These are phyloP conservation scores for Caenorhabditis virilis DNA, from an alignment of 2,888 invertebrate species.

Conservation along the genomic window DNA sequence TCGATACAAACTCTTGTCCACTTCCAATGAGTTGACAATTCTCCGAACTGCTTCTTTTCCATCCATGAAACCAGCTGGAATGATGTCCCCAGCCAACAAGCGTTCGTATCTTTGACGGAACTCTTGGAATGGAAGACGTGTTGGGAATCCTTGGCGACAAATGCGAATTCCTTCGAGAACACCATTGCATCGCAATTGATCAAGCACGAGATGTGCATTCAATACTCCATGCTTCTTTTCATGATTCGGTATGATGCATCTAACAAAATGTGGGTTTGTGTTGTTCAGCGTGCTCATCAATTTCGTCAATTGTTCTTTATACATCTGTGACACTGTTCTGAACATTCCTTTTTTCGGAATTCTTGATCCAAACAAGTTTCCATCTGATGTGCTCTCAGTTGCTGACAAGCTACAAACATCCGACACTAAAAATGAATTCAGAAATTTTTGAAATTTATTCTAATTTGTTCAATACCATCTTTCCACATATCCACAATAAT, in stretches of 20 bases:
- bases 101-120: constrained; percentile 93
- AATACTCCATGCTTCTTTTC: constrained; percentile 96
- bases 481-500: constrained; percentile 98
- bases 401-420: constrained; percentile 45
- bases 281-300: constrained; percentile 85
- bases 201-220: constrained; percentile 94
- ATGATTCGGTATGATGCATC: constrained; percentile 99
- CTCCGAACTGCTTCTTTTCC: constrained; percentile 97
- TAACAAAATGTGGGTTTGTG: constrained; percentile 98
- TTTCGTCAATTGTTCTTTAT: constrained; percentile 96
- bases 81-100: constrained; percentile 94
- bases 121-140: constrained; percentile 91
- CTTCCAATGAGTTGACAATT: constrained; percentile 86
- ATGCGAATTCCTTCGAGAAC: constrained; percentile 98
- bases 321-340: constrained; percentile 90
- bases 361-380: constrained; percentile 86
- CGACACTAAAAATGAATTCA: no score
- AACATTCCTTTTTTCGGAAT: constrained; percentile 83
- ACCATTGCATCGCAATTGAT: constrained; percentile 97
- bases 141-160: constrained; percentile 98
- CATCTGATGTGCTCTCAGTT: constrained; percentile 68
- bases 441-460: no score
- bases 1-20: constrained; percentile 92
- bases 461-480: no score
- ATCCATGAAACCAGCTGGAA: constrained; percentile 98